Conservation (phyloP, 2,113 vertebrate genomes). For the Lamprologus tigripictilis region DNA sequence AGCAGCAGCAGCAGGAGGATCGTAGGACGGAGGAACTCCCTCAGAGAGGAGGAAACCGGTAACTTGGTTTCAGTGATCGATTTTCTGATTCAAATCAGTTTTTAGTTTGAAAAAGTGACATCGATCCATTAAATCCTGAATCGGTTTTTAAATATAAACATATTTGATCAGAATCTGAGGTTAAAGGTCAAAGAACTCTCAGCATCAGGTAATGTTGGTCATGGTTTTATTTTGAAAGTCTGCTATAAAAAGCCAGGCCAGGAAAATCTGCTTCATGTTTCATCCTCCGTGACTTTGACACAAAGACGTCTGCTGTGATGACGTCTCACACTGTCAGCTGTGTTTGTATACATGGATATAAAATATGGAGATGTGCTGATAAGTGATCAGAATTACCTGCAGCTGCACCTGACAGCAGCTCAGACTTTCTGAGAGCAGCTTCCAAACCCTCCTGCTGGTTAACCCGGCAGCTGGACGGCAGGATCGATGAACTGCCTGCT, state of each 20-base stretch:
- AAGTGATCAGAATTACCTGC: background rate
- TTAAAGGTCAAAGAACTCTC: background rate
- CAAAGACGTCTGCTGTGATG: background rate
- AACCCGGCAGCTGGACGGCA: background rate
- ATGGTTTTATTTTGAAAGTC: background rate
- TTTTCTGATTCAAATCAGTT: fast-evolving
- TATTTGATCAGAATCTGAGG: background rate
- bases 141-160: background rate
- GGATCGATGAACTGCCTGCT: background rate
- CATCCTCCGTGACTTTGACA: background rate
- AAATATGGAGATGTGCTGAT: background rate
- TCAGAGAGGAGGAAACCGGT: background rate
- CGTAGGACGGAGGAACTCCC: background rate
- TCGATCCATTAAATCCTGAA: background rate
- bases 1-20: background rate
- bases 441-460: background rate
- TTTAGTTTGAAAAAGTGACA: background rate
- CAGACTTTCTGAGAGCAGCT: background rate
- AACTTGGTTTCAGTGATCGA: fast-evolving
- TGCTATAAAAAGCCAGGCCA: background rate
- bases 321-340: background rate
- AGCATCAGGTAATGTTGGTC: background rate
- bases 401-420: background rate
- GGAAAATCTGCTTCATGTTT: background rate
- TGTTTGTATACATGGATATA: background rate